Conservation (phyloP, 2,113 vertebrate genomes). For the Climacteris rufus region DNA sequence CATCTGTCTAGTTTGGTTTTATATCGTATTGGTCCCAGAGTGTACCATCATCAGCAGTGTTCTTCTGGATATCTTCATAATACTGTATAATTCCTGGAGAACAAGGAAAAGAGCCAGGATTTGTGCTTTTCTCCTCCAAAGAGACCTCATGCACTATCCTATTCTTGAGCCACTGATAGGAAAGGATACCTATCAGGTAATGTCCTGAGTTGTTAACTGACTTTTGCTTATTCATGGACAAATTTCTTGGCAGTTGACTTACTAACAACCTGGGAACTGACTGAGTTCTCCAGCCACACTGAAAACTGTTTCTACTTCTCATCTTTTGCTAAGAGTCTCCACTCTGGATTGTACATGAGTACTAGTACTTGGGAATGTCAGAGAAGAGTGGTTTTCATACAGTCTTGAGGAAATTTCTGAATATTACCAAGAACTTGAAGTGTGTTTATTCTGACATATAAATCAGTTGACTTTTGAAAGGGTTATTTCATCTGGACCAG, state of each 20-base stretch:
- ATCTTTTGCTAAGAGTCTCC: not conserved
- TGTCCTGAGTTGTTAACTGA: not conserved
- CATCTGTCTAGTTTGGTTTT: not conserved
- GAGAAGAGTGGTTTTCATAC: not conserved
- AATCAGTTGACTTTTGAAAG: not conserved
- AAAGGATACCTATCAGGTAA: not conserved
- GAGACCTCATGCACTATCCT: not conserved
- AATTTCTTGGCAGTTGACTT: not conserved
- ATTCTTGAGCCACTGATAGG: accelerated
- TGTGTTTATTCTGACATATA: not conserved
- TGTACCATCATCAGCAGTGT: not conserved
- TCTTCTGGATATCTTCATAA: not conserved
- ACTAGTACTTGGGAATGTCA: accelerated
- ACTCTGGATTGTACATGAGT: not conserved
- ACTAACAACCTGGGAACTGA: not conserved
- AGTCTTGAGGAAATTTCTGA: not conserved
- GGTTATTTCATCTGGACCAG: not conserved
- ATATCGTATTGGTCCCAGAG: not conserved
- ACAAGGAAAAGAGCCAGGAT: not conserved
- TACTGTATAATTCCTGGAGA: not conserved
- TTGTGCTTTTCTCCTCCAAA: not conserved
- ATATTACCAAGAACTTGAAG: not conserved
- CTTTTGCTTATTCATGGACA: not conserved
- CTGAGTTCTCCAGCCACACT: not conserved
- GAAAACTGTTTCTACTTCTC: not conserved